phyloP scores from a whole-genome alignment of 2,797 vertebrate genomes.

The Sebastolobus alascanus region DNA sequence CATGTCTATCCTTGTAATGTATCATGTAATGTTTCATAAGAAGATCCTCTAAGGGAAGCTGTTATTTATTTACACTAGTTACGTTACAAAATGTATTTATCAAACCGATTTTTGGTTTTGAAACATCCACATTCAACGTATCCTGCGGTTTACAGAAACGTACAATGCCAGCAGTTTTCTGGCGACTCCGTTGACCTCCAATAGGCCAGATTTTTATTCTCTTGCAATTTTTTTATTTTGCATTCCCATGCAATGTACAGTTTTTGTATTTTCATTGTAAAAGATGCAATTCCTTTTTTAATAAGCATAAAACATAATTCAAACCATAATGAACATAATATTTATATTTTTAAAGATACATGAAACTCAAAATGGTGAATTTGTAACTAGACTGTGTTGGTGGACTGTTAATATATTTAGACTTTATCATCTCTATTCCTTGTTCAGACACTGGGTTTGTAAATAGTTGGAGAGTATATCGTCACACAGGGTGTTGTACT shows the following conservation, averaged over 20 bases:
- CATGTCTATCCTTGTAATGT: background rate
- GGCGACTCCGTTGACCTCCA: too few species aligned
- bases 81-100: too few species aligned
- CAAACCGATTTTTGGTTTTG: too few species aligned
- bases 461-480: background rate
- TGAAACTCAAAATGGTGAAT: background rate
- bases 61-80: too few species aligned
- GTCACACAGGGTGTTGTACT: background rate
- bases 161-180: too few species aligned
- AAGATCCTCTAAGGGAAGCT: too few species aligned
- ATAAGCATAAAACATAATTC: background rate
- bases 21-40: too few species aligned
- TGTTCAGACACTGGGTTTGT: background rate
- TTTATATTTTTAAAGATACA: background rate
- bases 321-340: background rate
- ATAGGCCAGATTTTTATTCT: too few species aligned
- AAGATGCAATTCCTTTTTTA: background rate
- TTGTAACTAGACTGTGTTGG: background rate
- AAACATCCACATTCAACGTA: too few species aligned
- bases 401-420: background rate
- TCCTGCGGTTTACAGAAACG: too few species aligned
- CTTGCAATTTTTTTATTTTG: too few species aligned
- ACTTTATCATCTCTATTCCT: background rate
- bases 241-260: background rate
- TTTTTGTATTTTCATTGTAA: background rate